These are phyloP conservation scores for Trichomycterus rosablanca DNA, from an alignment of 2,113 vertebrate genomes.

Conservation along the genomic window DNA sequence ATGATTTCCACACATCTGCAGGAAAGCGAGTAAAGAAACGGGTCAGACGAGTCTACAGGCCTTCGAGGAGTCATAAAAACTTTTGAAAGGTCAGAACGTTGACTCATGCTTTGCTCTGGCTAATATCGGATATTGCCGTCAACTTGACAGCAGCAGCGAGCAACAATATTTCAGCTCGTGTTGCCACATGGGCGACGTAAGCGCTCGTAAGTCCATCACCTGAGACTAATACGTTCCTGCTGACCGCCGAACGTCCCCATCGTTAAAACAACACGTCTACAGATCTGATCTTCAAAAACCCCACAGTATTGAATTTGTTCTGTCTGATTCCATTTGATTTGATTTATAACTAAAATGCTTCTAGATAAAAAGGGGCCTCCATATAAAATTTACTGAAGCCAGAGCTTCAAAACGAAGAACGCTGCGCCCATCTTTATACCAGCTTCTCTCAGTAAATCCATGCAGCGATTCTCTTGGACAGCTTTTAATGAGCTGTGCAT, in stretches of 20 bases:
- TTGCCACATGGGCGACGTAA: neutral
- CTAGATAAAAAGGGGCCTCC: neutral
- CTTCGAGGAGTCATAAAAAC: neutral
- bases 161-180: neutral
- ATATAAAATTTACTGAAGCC: neutral
- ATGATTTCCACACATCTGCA: conserved; percentile 91
- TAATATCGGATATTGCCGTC: too few relatives aligned
- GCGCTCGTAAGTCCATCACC: conserved; percentile 5
- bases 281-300: too few relatives aligned
- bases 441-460: conserved; percentile 45
- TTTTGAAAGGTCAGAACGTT: neutral
- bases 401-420: conserved; percentile 16
- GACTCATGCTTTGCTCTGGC: neutral
- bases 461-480: conserved; percentile 62
- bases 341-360: conserved; percentile 50
- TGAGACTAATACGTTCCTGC: neutral
- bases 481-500: conserved; percentile 57
- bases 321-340: conserved; percentile 47
- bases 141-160: neutral
- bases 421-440: neutral
- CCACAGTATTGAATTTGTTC: conserved; percentile 48
- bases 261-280: too few relatives aligned
- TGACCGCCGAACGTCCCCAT: conserved; percentile 20
- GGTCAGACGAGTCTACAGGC: neutral
- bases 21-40: conserved; percentile 13